A percentile compares a stretch with the other conserved stretches of the same genome.
phyloP scores from a whole-genome alignment of 2,113 vertebrate species.

The Hassar affinis region DNA sequence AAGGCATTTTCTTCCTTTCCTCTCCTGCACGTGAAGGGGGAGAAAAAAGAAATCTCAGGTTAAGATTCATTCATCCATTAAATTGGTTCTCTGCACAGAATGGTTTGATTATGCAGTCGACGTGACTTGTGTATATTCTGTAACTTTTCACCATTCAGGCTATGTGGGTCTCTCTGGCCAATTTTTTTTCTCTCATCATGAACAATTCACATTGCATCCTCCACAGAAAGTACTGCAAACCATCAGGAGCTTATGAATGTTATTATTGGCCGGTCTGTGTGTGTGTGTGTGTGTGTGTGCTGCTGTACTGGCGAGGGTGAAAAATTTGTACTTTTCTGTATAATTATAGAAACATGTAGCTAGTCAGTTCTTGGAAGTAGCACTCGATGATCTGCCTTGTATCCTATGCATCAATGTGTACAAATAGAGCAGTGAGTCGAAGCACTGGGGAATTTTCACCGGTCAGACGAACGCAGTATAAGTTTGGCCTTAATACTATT shows the following conservation, averaged over 20 bases:
- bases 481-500: too few relatives aligned
- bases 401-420: not conserved
- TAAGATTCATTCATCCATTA: slow-evolving; percentile 83
- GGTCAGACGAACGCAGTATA: too few relatives aligned
- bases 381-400: slow-evolving; percentile 10
- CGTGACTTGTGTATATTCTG: slow-evolving; percentile 50
- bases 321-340: not conserved
- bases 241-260: not conserved
- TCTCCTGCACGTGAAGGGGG: slow-evolving; percentile 58
- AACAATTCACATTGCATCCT: not conserved
- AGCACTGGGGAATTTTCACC: not conserved
- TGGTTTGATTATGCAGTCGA: slow-evolving; percentile 71
- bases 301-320: not conserved
- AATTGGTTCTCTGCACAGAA: slow-evolving; percentile 82
- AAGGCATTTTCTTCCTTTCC: slow-evolving; percentile 72
- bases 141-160: slow-evolving; percentile 15
- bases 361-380: not conserved
- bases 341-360: not conserved
- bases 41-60: slow-evolving; percentile 60
- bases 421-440: slow-evolving; percentile 5
- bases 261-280: not conserved
- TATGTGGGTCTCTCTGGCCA: not conserved
- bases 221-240: not conserved
- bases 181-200: not conserved
- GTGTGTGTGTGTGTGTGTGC: not conserved